Base-by-base conservation (phyloP, 2,888 invertebrate species). In the Lochmaea capreae region DNA sequence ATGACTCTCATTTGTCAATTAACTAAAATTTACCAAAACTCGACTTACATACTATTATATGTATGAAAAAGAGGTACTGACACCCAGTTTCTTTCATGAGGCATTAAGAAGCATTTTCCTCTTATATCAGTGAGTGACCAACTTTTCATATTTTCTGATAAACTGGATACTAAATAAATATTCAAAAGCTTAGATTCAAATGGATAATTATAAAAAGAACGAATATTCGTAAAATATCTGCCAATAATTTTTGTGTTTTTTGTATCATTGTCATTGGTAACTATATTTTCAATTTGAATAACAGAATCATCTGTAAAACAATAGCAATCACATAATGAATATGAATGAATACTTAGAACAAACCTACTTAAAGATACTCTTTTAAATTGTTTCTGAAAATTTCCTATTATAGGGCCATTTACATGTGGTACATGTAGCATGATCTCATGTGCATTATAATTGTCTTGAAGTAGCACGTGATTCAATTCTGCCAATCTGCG, bases 281-380 rank as follows among this genome's bases (percentile, higher is more conserved):
- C 49, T 52, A 22, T 52, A 52, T 52, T 66, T 66, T 39, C 42
- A 42, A 42, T 42, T 42, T 42, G 1, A 42, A 42, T 42, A 42
- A 42, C 2, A 42, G 42, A 66, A 52, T 66, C 65, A 52, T 66
- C 52, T 49, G 65, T 66, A 52, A 66, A 66, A 52, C 65, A 66
- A 22, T 52, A 66, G 65, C 52, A 49, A 52, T 52, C 65, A 52
- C 49, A 18, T 66, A 18, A 52, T 22, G 65, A 66, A 66, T 66
- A 66, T 43, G 49, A 46, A 49, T 66, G 65, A 66, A 52, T 66
- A 52, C 65, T 66, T 22, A 66, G 33, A 66, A 66, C 33, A 66
- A 52, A 52, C 18, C 49, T 52, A 52, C 65, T 16, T 52, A 18
- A 66, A 26, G 65, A 66, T 26, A 66, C 5, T 66, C 8, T 66